Percentiles rank a stretch among this genome's conserved stretches.
Evolutionary conservation across 2,113 vertebrate genomes (phyloP).

Genomic region (Crotalus helleri): DNA sequence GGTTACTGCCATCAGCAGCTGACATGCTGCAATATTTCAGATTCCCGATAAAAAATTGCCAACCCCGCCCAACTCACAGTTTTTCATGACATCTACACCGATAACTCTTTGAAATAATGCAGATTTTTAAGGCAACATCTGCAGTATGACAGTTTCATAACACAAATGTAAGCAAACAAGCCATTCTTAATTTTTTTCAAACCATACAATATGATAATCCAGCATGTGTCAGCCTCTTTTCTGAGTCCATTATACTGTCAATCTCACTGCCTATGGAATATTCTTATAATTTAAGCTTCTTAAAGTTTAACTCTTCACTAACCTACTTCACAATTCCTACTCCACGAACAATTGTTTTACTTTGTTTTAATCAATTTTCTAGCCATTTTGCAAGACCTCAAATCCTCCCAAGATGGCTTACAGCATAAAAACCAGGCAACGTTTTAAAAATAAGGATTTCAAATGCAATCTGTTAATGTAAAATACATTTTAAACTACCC

Average conservation of each 20-base stretch:
- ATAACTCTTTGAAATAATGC: not conserved
- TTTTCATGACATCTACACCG: not conserved
- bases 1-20: not conserved
- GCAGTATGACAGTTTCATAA: not conserved
- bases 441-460: not conserved
- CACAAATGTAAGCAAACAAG: constrained; percentile 1
- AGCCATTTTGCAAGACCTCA: not conserved
- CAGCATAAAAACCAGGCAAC: not conserved
- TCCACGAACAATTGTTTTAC: not conserved
- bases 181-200: not conserved
- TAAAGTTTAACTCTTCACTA: constrained; percentile 3
- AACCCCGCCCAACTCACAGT: not conserved
- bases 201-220: not conserved
- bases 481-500: not conserved
- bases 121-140: not conserved
- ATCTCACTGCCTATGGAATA: not conserved
- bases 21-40: not conserved
- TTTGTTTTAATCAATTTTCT: not conserved
- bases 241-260: constrained; percentile 15
- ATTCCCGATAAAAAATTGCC: not conserved
- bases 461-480: not conserved
- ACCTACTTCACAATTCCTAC: not conserved
- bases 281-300: not conserved
- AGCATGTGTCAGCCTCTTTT: not conserved
- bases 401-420: not conserved